Base-by-base conservation (phyloP, 1,140 invertebrate genomes). In the Cataglyphis hispanica region DNA sequence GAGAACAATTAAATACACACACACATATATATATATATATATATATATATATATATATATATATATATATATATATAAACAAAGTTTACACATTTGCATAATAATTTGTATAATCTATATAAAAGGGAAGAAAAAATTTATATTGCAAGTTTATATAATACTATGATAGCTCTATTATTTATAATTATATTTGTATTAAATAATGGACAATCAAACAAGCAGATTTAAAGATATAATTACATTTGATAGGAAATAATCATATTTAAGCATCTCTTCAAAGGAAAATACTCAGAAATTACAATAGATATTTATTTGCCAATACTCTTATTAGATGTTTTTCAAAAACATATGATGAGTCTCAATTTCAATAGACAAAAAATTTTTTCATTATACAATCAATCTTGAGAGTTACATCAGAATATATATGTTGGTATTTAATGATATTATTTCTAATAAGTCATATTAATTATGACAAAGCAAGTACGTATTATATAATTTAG, bases 161-260 rank as follows among this genome's bases (percentile, higher is more conserved):
- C 10, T 25, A 31, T 67, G n/a, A 66, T 37, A 19, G 4, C 4
- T n/a, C 22, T 16, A 61, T 63, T 31, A 11, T 0, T 46, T 22
- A 11, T 66, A 34, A 66, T 25, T 11, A 66, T 78, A 66, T 22
- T 61, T 25, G 34, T 6, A n/a, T 16, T n/a, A 78, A 67, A 56
- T 67, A 80, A 80, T 69, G 8, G 13, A 31, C 2, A 37, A 8
- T 34, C n/a, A n/a, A n/a, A n/a, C n/a, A 56, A 43, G 1, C 50
- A 66, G 40, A 53, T 34, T 6, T 40, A 66, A 64, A n/a, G 13
- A 53, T 78, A 66, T 78, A 77, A 77, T 64, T 25, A 78, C 60
- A 34, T 64, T 19, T 25, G 27, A 37, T 50, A 66, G 1, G 6
- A 40, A 50, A 25, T 67, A 78, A 78, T 78, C 53, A 78, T 11